These are phyloP conservation scores for Fragum sueziense DNA, from an alignment of 2,888 invertebrate genomes.

Conservation along the genomic window DNA sequence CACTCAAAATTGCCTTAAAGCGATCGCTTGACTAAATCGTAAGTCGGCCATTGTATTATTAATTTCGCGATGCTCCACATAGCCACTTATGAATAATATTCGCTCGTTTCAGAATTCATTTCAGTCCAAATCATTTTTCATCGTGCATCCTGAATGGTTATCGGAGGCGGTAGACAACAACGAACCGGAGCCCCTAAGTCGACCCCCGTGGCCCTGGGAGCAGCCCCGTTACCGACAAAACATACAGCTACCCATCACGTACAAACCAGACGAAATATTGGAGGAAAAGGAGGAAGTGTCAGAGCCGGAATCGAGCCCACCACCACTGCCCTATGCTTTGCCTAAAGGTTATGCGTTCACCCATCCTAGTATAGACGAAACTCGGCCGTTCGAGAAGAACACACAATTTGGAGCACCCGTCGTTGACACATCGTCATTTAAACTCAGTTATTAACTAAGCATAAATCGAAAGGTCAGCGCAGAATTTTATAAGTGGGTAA, in stretches of 20 bases:
- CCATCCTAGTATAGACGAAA: constrained; percentile 52
- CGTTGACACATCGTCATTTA: constrained; percentile 50
- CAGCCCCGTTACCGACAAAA: constrained; percentile 73
- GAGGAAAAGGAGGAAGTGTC: constrained; percentile 19
- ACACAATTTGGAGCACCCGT: constrained; percentile 55
- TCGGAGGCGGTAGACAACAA: constrained; percentile 71
- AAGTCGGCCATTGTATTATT: too few species aligned
- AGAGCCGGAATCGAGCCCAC: constrained; percentile 18
- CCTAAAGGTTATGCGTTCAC: constrained; percentile 49
- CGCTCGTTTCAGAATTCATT: constrained; percentile 70
- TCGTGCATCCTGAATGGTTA: constrained; percentile 74
- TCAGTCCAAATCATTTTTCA: constrained; percentile 69
- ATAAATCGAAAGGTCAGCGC: too few species aligned
- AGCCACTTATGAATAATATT: too few species aligned
- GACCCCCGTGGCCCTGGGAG: constrained; percentile 76
- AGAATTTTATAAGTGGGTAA: not conserved
- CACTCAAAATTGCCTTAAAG: too few species aligned
- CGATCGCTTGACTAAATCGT: too few species aligned
- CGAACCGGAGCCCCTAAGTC: constrained; percentile 65
- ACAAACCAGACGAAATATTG: constrained; percentile 34
- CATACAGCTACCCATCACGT: constrained; percentile 62
- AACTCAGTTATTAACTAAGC: constrained; percentile 33
- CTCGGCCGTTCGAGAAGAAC: constrained; percentile 49
- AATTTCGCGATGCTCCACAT: not conserved
- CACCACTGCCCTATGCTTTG: constrained; percentile 34